Conservation (phyloP, 2,888 invertebrate species). For the Zootermopsis nevadensis region DNA sequence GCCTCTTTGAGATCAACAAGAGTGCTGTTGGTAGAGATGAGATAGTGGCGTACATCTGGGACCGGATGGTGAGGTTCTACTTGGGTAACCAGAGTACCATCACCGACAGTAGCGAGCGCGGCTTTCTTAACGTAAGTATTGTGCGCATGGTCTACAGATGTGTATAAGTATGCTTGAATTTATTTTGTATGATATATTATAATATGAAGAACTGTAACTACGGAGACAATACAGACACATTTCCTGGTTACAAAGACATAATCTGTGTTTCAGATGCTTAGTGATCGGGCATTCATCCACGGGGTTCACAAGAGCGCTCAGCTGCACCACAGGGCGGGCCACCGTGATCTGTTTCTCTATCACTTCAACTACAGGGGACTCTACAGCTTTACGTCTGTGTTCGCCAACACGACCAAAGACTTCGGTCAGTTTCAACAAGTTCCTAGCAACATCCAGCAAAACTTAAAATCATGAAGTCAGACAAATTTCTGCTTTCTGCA, state of each 20-base stretch:
- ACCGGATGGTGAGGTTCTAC: constrained; percentile 40
- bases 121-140: constrained; percentile 47
- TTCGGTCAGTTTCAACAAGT: constrained; percentile 39
- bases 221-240: no score
- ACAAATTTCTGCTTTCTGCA: no score
- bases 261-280: constrained; percentile 61
- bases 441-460: no score
- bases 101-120: constrained; percentile 9
- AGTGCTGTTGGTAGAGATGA: constrained; percentile 5
- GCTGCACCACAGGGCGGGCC: constrained; percentile 58
- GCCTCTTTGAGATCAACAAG: constrained; percentile 42
- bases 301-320: constrained; percentile 62
- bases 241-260: background rate
- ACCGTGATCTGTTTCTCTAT: constrained; percentile 64
- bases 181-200: no score
- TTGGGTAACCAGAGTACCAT: constrained; percentile 17
- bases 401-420: constrained; percentile 58
- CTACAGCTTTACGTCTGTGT: constrained; percentile 62
- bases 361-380: constrained; percentile 65
- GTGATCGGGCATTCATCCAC: constrained; percentile 66
- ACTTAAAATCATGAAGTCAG: no score
- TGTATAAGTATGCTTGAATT: no score
- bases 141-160: no score
- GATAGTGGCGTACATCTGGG: constrained; percentile 26
- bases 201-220: no score